Base-by-base conservation (phyloP, 2,113 vertebrate species). In the Gallinago undulata region DNA sequence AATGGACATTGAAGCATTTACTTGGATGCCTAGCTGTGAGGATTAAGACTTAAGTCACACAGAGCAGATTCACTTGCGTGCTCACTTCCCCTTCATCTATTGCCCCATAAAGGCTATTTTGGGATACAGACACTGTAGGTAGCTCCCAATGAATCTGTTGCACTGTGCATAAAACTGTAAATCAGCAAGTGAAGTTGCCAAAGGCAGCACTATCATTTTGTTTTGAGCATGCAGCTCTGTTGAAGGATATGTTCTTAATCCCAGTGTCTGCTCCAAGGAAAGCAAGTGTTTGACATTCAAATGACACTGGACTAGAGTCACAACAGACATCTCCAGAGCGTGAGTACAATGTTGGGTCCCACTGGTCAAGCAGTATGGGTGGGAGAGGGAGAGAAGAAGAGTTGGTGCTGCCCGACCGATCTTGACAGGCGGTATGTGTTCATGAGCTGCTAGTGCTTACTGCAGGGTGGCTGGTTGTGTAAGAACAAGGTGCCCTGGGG, bases 361-460 rank as follows among this genome's bases (percentile, higher is more conserved):
- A 39, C 47, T 6, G 48, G 16, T 63, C 68, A 75, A 63, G 68
- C 60, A 45, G 21, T 15, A 28, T 5, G 15, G 31, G 33, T 56
- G 35, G 35, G n/a, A 90, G 31, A 31, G 37, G 57, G 64, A 77
- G 25, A 59, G 51, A 47, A 31, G 59, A 64, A 72, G 19, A 48
- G 22, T 27, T 39, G 47, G 23, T 56, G 59, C 41, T 27, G 55
- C 41, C 39, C 3, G 2, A 11, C 16, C 55, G 51, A 53, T 30
- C 30, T 30, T 60, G 28, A 21, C 15, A 35, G 43, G 28, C 0
- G 1, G 7, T 23, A 19, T 0, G 7, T 37, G 57, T 9, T 55
- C 31, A 19, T 4, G 30, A 48, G 30, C 43, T 47, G 57, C 43
- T 19, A 27, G 33, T 15, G 50, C 51, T 76, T 27, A 10, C 43